Base-by-base conservation (phyloP, 2,888 invertebrate genomes). In the Nysson spinosus region DNA sequence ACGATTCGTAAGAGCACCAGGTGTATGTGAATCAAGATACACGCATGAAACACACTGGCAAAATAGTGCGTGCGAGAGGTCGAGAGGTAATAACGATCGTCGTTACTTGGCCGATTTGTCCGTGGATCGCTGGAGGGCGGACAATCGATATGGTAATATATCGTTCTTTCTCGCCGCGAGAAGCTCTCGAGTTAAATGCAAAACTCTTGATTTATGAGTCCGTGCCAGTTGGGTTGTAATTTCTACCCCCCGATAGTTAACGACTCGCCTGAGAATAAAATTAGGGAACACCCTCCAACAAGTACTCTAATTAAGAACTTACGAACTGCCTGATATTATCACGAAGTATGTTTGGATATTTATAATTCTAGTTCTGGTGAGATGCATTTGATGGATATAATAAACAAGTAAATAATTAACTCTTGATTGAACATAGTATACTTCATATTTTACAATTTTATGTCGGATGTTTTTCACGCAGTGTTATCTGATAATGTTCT, bases 71-170 rank as follows among this genome's bases (percentile, higher is more conserved):
- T 32, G 42, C 43, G 46, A 58, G 30, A 60, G 52, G 52, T 52
- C 52, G 50, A 43, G 43, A 35, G 44, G 40, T 57, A 61, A 65
- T 54, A 39, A 40, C 34, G 40, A 57, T 57, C 66, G 52, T 22
- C 20, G 51, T 34, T 22, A 52, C 39, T 17, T 49, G 54, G 39
- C 42, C 51, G 42, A 35, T 61, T 69, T 35, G 57, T 43, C 30
- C 46, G 46, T n/a, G 49, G 22, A 35, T 56, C 47, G 62, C 52
- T 51, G 34, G 69, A 55, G 58, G 69, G 62, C 62, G 62, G 57
- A 62, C 66, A 67, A 67, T 71, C 71, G 70, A 71, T 69, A 67
- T 35, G 49, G 30, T 69, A 66, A 69, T 69, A 52, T 58, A 66
- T 70, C 24, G 56, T 56, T 49, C 50, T 39, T 35, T 58, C 40